Percentiles rank a stretch among this genome's conserved stretches.
phyloP scores from a whole-genome alignment of 2,797 vertebrate genomes.

The Notoglanidium macrostoma region DNA sequence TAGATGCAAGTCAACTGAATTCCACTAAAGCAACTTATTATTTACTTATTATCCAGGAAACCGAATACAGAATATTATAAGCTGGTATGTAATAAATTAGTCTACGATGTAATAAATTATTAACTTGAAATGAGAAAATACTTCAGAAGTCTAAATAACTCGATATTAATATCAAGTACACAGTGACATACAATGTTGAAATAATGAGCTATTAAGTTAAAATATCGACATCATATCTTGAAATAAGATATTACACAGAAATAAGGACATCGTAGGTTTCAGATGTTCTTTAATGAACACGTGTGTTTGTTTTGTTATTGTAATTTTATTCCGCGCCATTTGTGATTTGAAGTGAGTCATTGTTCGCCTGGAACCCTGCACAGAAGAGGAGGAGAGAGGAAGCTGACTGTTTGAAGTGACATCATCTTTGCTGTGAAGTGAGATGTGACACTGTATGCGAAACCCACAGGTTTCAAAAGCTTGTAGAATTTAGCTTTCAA shows the following conservation, averaged over 20 bases:
- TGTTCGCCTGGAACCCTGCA: not conserved
- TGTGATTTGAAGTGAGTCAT: not conserved
- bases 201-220: not conserved
- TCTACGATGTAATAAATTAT: not conserved
- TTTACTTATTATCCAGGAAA: not conserved
- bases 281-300: not conserved
- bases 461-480: not conserved
- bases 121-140: not conserved
- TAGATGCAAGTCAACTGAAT: not conserved
- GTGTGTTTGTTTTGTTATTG: not conserved
- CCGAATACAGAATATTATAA: not conserved
- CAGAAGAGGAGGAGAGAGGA: not conserved
- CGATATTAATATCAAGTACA: not conserved
- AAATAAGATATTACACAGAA: not conserved
- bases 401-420: constrained; percentile 13
- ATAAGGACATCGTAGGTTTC: not conserved
- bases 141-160: not conserved
- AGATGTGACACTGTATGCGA: not conserved
- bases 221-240: not conserved
- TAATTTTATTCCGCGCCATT: not conserved
- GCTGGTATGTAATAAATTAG: too few relatives aligned
- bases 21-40: not conserved
- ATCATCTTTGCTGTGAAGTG: not conserved
- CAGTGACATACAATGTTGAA: not conserved
- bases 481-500: not conserved